Conservation (phyloP, 2,797 vertebrate genomes). For the Tolypeutes matacus region DNA sequence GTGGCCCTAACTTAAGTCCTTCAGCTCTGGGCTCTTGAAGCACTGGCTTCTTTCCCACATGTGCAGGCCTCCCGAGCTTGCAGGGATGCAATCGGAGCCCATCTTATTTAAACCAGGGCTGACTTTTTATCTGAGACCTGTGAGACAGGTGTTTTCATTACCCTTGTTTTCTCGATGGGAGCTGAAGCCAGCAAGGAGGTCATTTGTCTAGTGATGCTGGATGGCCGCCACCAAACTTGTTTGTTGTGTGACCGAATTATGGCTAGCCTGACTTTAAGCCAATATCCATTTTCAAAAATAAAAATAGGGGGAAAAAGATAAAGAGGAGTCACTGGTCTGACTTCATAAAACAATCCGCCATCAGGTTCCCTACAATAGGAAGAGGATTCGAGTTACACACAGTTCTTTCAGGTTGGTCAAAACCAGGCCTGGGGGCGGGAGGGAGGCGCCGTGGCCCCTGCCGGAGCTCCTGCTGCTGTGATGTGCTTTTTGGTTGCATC, state of each 20-base stretch:
- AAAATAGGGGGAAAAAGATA: background rate
- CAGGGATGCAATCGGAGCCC: fast-evolving
- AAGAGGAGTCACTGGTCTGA: background rate
- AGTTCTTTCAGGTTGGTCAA: background rate
- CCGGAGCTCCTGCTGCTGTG: background rate
- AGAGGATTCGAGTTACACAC: background rate
- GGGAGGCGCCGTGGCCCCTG: fast-evolving
- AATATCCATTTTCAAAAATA: conserved; percentile 1
- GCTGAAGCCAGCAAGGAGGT: background rate
- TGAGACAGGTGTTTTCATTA: fast-evolving
- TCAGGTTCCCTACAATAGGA: background rate
- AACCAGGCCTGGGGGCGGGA: background rate
- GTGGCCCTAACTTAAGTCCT: no score
- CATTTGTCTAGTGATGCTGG: fast-evolving
- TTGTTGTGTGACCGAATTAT: background rate
- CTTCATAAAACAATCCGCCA: background rate
- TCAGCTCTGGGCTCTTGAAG: background rate
- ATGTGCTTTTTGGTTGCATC: background rate
- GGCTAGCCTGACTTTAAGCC: conserved; percentile 5
- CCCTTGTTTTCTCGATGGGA: fast-evolving
- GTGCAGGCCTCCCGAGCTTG: background rate
- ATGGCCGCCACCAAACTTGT: background rate
- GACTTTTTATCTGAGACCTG: fast-evolving
- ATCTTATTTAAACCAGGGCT: background rate
- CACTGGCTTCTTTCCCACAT: fast-evolving